Evolutionary conservation across 2,113 vertebrate species (phyloP).

Genomic region (Grammomys surdaster): DNA sequence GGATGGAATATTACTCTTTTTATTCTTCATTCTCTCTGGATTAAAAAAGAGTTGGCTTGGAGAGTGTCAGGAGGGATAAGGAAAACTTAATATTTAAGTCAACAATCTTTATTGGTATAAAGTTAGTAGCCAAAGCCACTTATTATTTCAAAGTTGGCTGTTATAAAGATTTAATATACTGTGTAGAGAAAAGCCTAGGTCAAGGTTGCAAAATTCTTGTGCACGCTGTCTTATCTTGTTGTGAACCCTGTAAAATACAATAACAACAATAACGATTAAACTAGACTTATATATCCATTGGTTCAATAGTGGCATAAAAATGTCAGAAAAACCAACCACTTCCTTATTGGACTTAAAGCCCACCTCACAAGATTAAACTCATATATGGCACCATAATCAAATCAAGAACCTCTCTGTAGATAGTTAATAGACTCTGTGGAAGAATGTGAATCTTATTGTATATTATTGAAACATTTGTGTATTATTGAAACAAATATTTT

Average conservation of each 20-base stretch:
- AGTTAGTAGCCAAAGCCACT: neutral
- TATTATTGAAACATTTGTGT: neutral
- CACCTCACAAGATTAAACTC: too few species aligned
- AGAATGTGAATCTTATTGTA: too few species aligned
- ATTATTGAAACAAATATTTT: neutral
- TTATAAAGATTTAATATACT: neutral
- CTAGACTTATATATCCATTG: neutral
- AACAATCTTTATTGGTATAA: neutral
- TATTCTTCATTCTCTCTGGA: neutral
- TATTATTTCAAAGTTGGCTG: neutral
- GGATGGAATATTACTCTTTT: neutral
- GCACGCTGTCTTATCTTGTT: too few species aligned
- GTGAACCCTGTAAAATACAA: too few species aligned
- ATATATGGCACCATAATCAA: too few species aligned
- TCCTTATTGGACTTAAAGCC: neutral
- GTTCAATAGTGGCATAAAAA: neutral
- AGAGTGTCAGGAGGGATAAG: neutral
- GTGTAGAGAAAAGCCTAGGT: neutral
- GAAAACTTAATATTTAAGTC: neutral
- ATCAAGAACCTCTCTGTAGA: too few species aligned
- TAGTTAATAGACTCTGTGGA: too few species aligned
- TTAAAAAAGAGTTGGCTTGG: neutral
- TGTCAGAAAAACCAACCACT: neutral
- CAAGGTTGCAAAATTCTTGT: neutral
- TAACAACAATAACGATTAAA: too few species aligned